Percentiles rank a stretch among this genome's conserved stretches.
Conservation (phyloP, 2,888 invertebrate genomes). For the Thyatira batis region DNA sequence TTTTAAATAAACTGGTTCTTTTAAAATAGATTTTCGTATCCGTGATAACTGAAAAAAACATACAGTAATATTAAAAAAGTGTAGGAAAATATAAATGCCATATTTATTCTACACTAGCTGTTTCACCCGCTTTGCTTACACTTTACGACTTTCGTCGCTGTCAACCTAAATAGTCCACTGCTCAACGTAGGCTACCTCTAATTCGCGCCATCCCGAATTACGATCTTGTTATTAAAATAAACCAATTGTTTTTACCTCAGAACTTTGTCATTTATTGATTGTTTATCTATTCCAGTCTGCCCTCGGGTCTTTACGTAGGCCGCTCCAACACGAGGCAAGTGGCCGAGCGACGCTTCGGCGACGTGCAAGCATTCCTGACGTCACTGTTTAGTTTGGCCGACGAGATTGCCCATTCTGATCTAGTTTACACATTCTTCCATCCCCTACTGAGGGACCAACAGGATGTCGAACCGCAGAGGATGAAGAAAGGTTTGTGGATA, state of each 20-base stretch:
- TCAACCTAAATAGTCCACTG: too few species aligned
- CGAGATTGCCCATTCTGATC: slow-evolving; percentile 97
- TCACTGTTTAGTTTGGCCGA: slow-evolving; percentile 93
- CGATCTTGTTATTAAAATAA: slow-evolving; percentile 2
- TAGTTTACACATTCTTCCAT: slow-evolving; percentile 99
- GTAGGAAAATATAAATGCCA: too few species aligned
- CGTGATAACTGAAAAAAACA: too few species aligned
- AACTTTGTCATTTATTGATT: slow-evolving; percentile 2
- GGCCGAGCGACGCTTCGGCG: slow-evolving; percentile 94
- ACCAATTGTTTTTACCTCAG: too few species aligned
- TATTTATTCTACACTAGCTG: too few species aligned
- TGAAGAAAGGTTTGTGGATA: slow-evolving; percentile 86
- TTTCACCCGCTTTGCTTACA: too few species aligned
- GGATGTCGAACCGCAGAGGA: slow-evolving; percentile 90
- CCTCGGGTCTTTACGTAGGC: slow-evolving; percentile 90
- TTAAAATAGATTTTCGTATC: too few species aligned
- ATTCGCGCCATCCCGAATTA: too few species aligned
- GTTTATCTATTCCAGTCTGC: slow-evolving; percentile 48
- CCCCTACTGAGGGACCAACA: slow-evolving; percentile 97
- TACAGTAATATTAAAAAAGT: too few species aligned
- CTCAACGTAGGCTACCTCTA: too few species aligned
- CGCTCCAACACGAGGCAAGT: slow-evolving; percentile 97
- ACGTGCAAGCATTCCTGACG: slow-evolving; percentile 93
- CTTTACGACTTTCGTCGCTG: too few species aligned
- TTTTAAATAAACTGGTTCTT: too few species aligned